These are phyloP conservation scores for Montipora efflorescens DNA, from an alignment of 64 coral and sea anemone genomes.

Conservation along the genomic window DNA sequence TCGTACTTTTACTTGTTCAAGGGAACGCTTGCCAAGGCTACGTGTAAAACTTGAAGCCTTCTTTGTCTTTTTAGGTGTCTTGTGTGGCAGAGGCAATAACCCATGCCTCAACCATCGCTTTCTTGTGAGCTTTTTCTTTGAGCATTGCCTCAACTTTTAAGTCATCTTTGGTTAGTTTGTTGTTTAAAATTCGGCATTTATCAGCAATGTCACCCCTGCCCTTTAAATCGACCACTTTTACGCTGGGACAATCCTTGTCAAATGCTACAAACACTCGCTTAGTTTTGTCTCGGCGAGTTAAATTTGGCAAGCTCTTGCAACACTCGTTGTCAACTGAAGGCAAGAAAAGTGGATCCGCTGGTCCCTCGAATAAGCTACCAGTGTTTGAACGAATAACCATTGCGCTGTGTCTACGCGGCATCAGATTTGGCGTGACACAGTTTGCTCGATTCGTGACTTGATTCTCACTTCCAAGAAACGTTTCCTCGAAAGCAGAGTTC, in stretches of 20 bases:
- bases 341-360: not conserved
- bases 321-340: slow-evolving; percentile 1
- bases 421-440: slow-evolving; percentile 51
- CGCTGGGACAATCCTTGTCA: not conserved
- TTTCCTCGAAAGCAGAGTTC: slow-evolving; percentile 20
- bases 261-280: slow-evolving; percentile 43
- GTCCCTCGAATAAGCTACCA: not conserved
- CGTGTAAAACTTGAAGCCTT: no score
- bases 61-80: not conserved
- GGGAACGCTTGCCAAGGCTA: no score
- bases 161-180: slow-evolving; percentile 17
- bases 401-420: slow-evolving; percentile 19
- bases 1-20: no score
- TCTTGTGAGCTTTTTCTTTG: slow-evolving; percentile 11
- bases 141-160: not conserved
- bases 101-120: slow-evolving; percentile 13
- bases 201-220: not conserved
- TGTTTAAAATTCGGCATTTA: slow-evolving; percentile 22
- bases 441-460: not conserved
- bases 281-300: not conserved
- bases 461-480: not conserved
- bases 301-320: slow-evolving; percentile 42
- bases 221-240: slow-evolving; percentile 15
- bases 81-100: slow-evolving; percentile 1
- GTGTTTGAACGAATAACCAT: slow-evolving; percentile 2